Evolutionary conservation across 64 coral and sea anemone species (phyloP), one percentile per base, ranked within the genome.

Genomic region (Stichodactyla helianthus): DNA sequence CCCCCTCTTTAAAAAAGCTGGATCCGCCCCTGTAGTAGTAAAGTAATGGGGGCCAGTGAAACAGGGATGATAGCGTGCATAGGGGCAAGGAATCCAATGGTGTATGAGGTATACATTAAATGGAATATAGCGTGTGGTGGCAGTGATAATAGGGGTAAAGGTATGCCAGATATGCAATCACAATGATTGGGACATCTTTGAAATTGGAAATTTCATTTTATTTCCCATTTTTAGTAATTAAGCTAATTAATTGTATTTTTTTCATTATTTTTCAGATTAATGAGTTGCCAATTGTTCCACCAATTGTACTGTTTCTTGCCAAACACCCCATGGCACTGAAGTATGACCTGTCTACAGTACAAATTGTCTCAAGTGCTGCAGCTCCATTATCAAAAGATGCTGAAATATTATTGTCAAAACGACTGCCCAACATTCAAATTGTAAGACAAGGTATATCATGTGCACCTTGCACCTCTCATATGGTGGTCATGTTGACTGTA

Each of bases 311-410:
- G 6, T 88, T 93, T 35, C 86, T 93, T 17, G 91, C 91, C 20
- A 93, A 93, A 79, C 50, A 88, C 51, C 91, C 91, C 27, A 27
- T 88, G 16, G 87, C 85, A 27, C 87, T 89, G 18, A 86, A 93
- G 4, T 93, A 85, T 79, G 77, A 88, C 59, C 59, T 93, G 52
- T 31, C 83, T 5, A 51, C 55, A 20, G 55, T 93, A 31, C 22
- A 88, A 0, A 22, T 84, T 12, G 77, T 93, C 25, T 58, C 77
- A n/a, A 52, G 64, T 76, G 91, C 67, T 55, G 87, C 71, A 79
- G 91, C 91, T n/a, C 87, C 91, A 61, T 71, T 89, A 15, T 79
- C 82, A 3, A n/a, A 53, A 54, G 91, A 88, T 20, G 19, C 79
- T 16, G 82, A 88, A 65, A 55, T 52, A 19, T 52, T 60, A 16